Evolutionary conservation across 2,888 invertebrate species (phyloP).

Genomic region (Lepidochitona cinerea): DNA sequence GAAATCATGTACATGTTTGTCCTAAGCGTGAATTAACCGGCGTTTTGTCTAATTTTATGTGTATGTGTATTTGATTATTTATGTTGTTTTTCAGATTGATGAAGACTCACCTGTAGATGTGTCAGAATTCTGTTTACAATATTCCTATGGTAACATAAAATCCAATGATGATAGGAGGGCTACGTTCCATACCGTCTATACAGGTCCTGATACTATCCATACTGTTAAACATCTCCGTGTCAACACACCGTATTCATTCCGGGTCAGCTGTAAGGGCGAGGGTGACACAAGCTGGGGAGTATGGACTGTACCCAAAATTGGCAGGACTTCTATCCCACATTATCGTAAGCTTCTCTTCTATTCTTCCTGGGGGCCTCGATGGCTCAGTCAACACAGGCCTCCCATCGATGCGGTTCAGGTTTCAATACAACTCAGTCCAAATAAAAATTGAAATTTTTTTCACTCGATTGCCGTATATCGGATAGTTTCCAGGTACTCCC

Average conservation of each 20-base stretch:
- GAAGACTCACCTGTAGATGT: slow-evolving; percentile 32
- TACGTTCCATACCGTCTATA: slow-evolving; percentile 71
- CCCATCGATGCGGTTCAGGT: too few species aligned
- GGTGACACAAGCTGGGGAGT: slow-evolving; percentile 71
- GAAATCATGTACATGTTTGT: too few species aligned
- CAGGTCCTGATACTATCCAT: slow-evolving; percentile 72
- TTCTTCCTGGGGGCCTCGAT: too few species aligned
- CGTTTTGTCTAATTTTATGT: too few species aligned
- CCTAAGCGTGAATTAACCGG: too few species aligned
- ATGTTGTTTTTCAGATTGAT: slow-evolving; percentile 41
- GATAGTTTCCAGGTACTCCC: too few species aligned
- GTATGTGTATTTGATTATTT: too few species aligned
- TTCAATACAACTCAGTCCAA: too few species aligned
- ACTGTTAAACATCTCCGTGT: slow-evolving; percentile 73
- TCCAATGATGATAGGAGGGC: slow-evolving; percentile 60
- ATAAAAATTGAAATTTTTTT: too few species aligned
- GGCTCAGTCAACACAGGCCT: too few species aligned
- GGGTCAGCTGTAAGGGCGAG: slow-evolving; percentile 74
- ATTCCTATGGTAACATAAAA: slow-evolving; percentile 47
- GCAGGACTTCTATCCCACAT: slow-evolving; percentile 72
- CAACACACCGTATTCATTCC: slow-evolving; percentile 73
- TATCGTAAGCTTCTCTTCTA: slow-evolving; percentile 69
- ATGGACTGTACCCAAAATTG: slow-evolving; percentile 74
- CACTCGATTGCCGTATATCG: too few species aligned
- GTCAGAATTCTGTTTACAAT: slow-evolving; percentile 62